A percentile compares a stretch with the other conserved stretches of the same genome.
phyloP scores from a whole-genome alignment of 1,140 invertebrate genomes.

The Cardiocondyla obscurior region DNA sequence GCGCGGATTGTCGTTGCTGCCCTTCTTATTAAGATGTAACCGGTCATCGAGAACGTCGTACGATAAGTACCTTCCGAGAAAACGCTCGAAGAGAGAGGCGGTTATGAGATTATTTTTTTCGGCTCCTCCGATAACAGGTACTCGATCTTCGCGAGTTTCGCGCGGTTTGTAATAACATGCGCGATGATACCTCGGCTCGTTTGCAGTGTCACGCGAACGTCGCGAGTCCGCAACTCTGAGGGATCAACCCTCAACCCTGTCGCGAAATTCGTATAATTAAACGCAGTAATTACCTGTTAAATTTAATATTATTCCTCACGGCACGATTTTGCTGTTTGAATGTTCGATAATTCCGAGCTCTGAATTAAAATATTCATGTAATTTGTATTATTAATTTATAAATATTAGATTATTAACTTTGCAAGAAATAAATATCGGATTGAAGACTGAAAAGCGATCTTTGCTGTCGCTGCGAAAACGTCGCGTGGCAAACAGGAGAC shows the following conservation, averaged over 20 bases:
- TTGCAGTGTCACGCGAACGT: conserved; percentile 21
- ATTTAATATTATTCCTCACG: background rate
- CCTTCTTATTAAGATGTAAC: conserved; percentile 74
- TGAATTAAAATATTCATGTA: background rate
- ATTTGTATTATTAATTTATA: background rate
- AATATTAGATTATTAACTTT: background rate
- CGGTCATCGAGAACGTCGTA: conserved; percentile 47
- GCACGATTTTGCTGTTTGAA: background rate
- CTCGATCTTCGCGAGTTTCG: conserved; percentile 18
- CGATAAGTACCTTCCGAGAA: conserved; percentile 68
- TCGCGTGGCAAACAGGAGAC: background rate
- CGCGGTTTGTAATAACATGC: conserved; percentile 46
- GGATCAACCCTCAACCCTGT: background rate
- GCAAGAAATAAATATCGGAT: background rate
- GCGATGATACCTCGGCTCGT: conserved; percentile 30
- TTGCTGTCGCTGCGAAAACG: background rate
- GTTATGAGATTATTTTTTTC: background rate
- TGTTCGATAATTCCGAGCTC: background rate
- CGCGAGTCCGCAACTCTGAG: background rate
- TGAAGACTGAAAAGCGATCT: background rate
- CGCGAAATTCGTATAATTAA: background rate
- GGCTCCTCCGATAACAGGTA: conserved; percentile 30
- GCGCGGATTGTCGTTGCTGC: conserved; percentile 50
- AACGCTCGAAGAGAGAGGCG: conserved; percentile 30
- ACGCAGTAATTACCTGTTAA: background rate